Conservation (phyloP, 2,113 vertebrate species). For the Crotophaga sulcirostris region DNA sequence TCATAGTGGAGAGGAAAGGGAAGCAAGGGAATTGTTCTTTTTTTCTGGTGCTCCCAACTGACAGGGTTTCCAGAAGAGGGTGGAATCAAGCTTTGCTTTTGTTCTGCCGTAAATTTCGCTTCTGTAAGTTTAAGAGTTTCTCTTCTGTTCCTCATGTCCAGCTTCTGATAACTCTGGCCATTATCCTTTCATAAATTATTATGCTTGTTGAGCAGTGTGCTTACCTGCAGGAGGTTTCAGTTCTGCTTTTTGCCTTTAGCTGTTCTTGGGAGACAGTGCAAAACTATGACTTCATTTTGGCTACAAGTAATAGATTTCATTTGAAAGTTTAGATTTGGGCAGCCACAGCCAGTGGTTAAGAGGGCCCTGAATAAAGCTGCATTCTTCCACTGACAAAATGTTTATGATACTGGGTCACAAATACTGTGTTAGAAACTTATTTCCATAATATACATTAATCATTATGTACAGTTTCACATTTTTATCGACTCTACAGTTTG, state of each 20-base stretch:
- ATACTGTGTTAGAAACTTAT: neutral
- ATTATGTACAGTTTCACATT: neutral
- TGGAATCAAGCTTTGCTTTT: neutral
- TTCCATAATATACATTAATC: neutral
- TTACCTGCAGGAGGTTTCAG: neutral
- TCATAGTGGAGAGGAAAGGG: neutral
- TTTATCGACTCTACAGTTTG: neutral
- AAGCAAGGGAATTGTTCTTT: neutral
- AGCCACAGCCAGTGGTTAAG: neutral
- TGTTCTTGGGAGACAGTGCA: neutral
- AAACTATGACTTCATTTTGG: neutral
- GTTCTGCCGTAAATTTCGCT: neutral
- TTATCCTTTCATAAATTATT: neutral
- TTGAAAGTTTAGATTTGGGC: neutral
- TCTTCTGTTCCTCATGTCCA: neutral
- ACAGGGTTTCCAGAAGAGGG: neutral
- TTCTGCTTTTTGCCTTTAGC: neutral
- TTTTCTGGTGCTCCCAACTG: neutral
- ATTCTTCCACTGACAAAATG: neutral
- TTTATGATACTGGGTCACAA: neutral
- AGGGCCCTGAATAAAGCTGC: neutral
- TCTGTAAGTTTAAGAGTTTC: neutral
- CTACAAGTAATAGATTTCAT: neutral
- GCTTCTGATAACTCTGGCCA: neutral
- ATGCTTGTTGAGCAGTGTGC: neutral